Evolutionary conservation across 2,888 invertebrate genomes (phyloP), one percentile per base, ranked within the genome.

Genomic region (Lycaena phlaeas): DNA sequence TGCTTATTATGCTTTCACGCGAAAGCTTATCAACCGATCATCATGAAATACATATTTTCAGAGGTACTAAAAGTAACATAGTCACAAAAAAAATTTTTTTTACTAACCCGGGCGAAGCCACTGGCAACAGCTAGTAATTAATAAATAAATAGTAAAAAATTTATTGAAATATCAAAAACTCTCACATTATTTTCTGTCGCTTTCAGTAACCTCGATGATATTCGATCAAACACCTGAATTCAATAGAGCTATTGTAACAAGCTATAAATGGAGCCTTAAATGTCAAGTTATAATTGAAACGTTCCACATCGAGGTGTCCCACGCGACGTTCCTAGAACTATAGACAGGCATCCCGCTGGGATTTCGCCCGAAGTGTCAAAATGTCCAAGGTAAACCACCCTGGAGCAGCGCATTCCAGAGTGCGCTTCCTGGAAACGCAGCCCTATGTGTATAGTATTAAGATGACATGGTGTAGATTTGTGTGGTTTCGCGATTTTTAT

Each of bases 301-400:
- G 61, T 72, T 56, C 59, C 53, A 59, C 58, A 61, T 62, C 68
- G 68, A 64, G 61, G 61, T 61, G 66, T 72, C 79, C 64, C 78
- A 75, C 76, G 64, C 72, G 61, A 67, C 64, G 53, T 81, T 81
- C 82, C 68, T 54, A 66, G 81, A 82, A 81, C 59, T 66, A 72
- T 68, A 69, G 64, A 63, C 57, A 48, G 74, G 52, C 68, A 55
- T 64, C 84, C 84, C 68, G 77, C 78, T 73, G 84, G 34, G 76
- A 61, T 62, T 78, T 79, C 71, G 69, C 67, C 70, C 70, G 69
- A 82, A 79, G 79, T 81, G 84, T 84, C 84, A 82, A 79, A 78
- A 79, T 75, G 76, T 72, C 71, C 65, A 64, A 66, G 56, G 65
- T 59, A 64, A 70, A 61, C 76, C 68, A 75, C 71, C 70, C 72